Conservation (phyloP, 2,113 vertebrate genomes). For the Pandion haliaetus region DNA sequence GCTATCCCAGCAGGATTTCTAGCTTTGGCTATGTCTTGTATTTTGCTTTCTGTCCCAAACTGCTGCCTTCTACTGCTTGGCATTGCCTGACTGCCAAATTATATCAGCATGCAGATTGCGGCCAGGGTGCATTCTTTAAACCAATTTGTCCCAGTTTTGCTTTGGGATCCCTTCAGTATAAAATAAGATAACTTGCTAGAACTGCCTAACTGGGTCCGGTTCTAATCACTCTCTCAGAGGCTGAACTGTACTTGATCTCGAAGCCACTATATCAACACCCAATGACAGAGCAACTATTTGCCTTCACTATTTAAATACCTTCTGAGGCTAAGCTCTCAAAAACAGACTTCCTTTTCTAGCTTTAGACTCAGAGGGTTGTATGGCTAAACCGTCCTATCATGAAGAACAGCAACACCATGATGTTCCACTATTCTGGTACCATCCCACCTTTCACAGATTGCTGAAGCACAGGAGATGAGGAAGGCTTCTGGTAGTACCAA, state of each 20-base stretch:
- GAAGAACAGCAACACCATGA: background rate
- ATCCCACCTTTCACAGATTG: background rate
- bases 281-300: background rate
- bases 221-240: background rate
- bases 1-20: background rate
- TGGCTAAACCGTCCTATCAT: background rate
- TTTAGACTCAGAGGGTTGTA: background rate
- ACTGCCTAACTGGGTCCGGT: background rate
- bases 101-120: background rate
- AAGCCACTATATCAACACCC: background rate
- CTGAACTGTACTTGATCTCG: background rate
- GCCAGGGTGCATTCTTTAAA: background rate
- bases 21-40: background rate
- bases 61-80: background rate
- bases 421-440: background rate
- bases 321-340: background rate
- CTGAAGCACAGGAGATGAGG: background rate
- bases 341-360: background rate
- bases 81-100: background rate
- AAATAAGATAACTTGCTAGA: constrained; percentile 6
- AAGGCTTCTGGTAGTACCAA: background rate
- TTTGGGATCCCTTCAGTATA: background rate
- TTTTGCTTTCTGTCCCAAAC: background rate
- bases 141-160: background rate
- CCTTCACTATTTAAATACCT: background rate